Evolutionary conservation across 2,113 vertebrate species (phyloP), one percentile per base, ranked within the genome.

Genomic region (Gallinago jamesoni): DNA sequence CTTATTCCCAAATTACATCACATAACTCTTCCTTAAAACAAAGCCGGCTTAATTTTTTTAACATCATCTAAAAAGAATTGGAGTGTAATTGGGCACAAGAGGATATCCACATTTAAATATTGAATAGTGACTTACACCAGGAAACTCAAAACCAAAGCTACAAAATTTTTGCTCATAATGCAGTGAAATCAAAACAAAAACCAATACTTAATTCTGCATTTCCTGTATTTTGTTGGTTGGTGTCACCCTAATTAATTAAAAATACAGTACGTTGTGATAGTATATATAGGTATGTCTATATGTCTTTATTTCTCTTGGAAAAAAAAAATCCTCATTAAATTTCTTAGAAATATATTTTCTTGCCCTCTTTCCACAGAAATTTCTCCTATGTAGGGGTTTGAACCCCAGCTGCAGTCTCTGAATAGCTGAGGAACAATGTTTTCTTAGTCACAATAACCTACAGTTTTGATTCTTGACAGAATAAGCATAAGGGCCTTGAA

Each of bases 401-500:
- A 41, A 89, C 68, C 48, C 25, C 79, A 77, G 56, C 23, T 95
- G 39, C n/a, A 90, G 48, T 74, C 55, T 23, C 63, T 90, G 70
- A 83, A 90, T 88, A 90, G 55, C 81, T 84, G 84, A 82, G 83
- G 35, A 93, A 89, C 70, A 93, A 50, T 64, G 31, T 96, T 96
- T 91, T 91, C 88, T 97, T 80, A 79, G 52, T 85, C 72, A 88
- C 33, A 80, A 85, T 85, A 94, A 59, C 53, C 79, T 89, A 90
- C 62, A 25, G 70, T 91, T 97, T 98, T 96, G 95, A 94, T 92
- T 97, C 88, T 87, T 97, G 83, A 95, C 88, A 90, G 90, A 83
- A 93, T 88, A 96, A 96, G 62, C 77, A 80, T 87, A 84, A 87
- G 85, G 77, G 45, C 33, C 55, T 84, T 90, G 89, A 93, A 45